Evolutionary conservation across 2,113 vertebrate genomes (phyloP), one percentile per base, ranked within the genome.

Genomic region (Macheiramphus alcinus): DNA sequence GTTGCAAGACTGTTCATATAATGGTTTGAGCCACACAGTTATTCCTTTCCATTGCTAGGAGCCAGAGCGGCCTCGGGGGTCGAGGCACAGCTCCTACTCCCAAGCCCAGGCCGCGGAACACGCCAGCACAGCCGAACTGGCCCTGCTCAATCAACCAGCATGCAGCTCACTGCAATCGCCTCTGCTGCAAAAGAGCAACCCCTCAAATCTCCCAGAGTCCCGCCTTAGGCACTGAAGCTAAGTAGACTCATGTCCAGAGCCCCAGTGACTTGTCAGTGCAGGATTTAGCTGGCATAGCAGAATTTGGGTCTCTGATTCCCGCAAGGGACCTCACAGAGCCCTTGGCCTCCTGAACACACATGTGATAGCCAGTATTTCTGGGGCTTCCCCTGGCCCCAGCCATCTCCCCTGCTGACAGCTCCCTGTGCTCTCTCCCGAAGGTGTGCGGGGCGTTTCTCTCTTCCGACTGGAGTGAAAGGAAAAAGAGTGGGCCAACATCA

Each of bases 361-460:
- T 9, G 23, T 1, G 0, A 8, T 9, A 36, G 53, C 16, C 0
- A 0, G 16, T 4, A 1, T 38, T 76, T 19, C 58, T 14, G 52
- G 50, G 23, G 34, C 50, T 71, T 20, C 5, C 47, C 61, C 67
- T 36, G 31, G 25, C 29, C 36, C 34, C 18, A 4, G 32, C 18
- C 6, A 3, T 2, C 10, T 12, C 5, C 26, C 76, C 84, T 0
- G 0, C 87, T 79, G 42, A 90, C 1, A 1, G 38, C 36, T 61
- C 66, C 45, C 74, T 17, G 32, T 67, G 67, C 82, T 96, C 88
- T 92, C 79, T 94, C 75, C 65, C 21, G 0, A 22, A 97, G 99
- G 98, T 99, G 23, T 99, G 98, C 16, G 99, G 99, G 40, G 98
- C 98, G 0, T 99, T 99, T 90, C 97, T 99, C 74, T 98, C 99